Base-by-base conservation (phyloP, 1,140 invertebrate species). In the Drosophila sproati region DNA sequence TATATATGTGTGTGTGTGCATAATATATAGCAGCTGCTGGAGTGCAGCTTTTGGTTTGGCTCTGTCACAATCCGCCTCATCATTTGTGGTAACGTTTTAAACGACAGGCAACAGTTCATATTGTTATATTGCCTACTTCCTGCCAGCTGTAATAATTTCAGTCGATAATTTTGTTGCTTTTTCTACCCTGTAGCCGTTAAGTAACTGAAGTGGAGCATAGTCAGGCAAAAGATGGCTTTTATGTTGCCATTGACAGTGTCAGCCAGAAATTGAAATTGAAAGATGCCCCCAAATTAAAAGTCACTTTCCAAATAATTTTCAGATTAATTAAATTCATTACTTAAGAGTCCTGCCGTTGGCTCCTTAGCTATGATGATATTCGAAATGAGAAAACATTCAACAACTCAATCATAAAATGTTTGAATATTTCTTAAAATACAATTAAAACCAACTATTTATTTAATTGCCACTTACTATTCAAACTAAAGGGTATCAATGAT, bases 1-100 rank as follows among this genome's bases (percentile, higher is more conserved):
- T n/a, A 8, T 29, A 48, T 4, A 2, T 39, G 0, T 47, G n/a
- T 32, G 28, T 63, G 37, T 39, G 43, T 66, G 57, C 64, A 60
- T 61, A 60, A 57, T 34, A 64, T 5, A 51, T 12, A 52, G 47
- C 76, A 75, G 71, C 71, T 72, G 73, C 63, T 52, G 54, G 10
- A 45, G 45, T 39, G n/a, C 39, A 75, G 72, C 45, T 56, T 69
- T 59, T 54, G 28, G 45, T 52, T 28, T 45, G 43, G 32, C 10
- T 35, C 59, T 62, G 8, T 32, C 31, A 32, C 7, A 29, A 6
- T 5, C 5, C 28, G 6, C n/a, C n/a, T 31, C 48, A 50, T 32
- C 48, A 50, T 50, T 52, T 52, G 29, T 5, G 2, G 10, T 1
- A 28, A 3, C 31, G 28, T 3, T 10, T 43, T 7, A 2, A 0